Conservation (phyloP, 2,888 invertebrate genomes). For the Drosophila parthenogenetica region DNA sequence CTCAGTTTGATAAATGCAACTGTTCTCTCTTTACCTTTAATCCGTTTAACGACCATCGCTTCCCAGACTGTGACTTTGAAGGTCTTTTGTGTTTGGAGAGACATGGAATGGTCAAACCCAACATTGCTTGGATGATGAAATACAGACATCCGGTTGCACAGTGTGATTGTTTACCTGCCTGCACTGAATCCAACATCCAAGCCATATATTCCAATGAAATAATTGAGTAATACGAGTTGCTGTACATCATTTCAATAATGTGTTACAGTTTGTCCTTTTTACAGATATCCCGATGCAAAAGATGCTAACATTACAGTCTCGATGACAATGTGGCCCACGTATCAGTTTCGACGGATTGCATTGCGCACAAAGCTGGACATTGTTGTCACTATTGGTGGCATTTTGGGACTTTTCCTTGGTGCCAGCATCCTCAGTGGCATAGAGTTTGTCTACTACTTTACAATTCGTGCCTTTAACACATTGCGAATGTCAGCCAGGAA, state of each 20-base stretch:
- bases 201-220: slow-evolving; percentile 75
- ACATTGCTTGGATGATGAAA: slow-evolving; percentile 85
- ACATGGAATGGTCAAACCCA: slow-evolving; percentile 63
- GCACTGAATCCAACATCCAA: slow-evolving; percentile 89
- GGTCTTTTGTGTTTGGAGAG: slow-evolving; percentile 88
- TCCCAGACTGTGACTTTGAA: slow-evolving; percentile 86
- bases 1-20: slow-evolving; percentile 87
- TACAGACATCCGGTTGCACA: slow-evolving; percentile 37
- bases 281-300: slow-evolving; percentile 8
- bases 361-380: slow-evolving; percentile 85
- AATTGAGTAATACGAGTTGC: slow-evolving; percentile 35
- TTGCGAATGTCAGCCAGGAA: slow-evolving; percentile 3
- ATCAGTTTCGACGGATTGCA: slow-evolving; percentile 86
- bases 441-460: slow-evolving; percentile 87
- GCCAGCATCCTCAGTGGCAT: slow-evolving; percentile 87
- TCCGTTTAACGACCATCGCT: slow-evolving; percentile 82
- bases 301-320: slow-evolving; percentile 37
- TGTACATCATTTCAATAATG: too few relatives aligned
- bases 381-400: slow-evolving; percentile 87
- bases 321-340: slow-evolving; percentile 82
- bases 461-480: slow-evolving; percentile 78
- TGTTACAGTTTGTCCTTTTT: not conserved
- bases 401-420: slow-evolving; percentile 87
- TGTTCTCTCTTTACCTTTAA: slow-evolving; percentile 89
- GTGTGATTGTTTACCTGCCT: slow-evolving; percentile 90